These are phyloP conservation scores for Clarias pachynema DNA, from an alignment of 2,797 vertebrate species.

Conservation along the genomic window DNA sequence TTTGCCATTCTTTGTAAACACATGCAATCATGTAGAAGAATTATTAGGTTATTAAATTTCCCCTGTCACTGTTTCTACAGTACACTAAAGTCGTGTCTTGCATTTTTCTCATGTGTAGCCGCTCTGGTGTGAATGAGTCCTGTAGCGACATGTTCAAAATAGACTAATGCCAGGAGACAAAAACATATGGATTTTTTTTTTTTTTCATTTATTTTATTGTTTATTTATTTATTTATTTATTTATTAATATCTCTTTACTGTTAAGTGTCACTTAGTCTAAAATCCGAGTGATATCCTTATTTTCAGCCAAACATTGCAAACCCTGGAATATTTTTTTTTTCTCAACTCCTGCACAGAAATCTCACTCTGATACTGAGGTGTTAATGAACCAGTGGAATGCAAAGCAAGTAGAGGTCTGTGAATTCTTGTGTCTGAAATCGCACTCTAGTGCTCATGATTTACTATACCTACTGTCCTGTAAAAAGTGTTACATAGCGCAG, in stretches of 20 bases:
- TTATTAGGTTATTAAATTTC: too few relatives aligned
- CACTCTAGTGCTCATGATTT: background rate
- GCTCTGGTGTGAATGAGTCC: constrained; percentile 21
- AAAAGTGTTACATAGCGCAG: background rate
- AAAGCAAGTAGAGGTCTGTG: constrained; percentile 2
- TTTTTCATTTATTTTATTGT: too few relatives aligned
- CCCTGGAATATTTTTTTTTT: background rate
- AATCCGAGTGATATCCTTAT: background rate
- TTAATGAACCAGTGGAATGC: constrained; percentile 33
- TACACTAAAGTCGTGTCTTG: background rate
- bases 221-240: too few relatives aligned
- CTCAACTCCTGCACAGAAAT: constrained; percentile 9
- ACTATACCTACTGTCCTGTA: background rate
- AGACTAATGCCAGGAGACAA: background rate
- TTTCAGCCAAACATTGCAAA: background rate
- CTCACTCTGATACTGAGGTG: constrained; percentile 20
- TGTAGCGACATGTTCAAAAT: constrained; percentile 8
- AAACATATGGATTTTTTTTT: background rate
- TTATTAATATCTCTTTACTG: background rate
- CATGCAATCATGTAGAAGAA: too few relatives aligned
- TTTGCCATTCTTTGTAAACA: too few relatives aligned
- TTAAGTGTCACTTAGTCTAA: background rate
- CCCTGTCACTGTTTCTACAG: too few relatives aligned
- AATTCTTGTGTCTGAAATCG: background rate
- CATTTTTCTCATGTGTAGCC: background rate